Base-by-base conservation (phyloP, 2,888 invertebrate genomes). In the Macrophya annulata region DNA sequence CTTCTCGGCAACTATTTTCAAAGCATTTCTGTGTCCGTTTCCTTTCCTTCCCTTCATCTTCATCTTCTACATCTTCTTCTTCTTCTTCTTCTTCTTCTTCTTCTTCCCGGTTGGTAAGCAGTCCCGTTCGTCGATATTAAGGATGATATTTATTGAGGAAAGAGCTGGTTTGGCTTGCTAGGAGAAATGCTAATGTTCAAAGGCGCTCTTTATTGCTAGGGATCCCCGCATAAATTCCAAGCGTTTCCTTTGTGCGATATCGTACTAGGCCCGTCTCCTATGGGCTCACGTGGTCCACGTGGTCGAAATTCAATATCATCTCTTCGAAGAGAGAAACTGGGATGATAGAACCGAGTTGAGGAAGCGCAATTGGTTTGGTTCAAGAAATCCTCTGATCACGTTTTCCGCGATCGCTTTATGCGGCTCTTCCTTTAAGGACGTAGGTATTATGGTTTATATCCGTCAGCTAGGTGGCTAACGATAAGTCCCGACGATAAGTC, bases 121-220 rank as follows among this genome's bases (percentile, higher is more conserved):
- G n/a, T 5, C n/a, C 15, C 43, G 37, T 37, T 51, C 77, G 77
- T 81, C 77, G 77, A 77, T 77, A 77, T 62, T 81, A 59, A 43
- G 40, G 59, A 81, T 81, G 81, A 81, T 81, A 81, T 81, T 81
- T 81, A 81, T 81, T 62, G 81, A 62, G 81, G 37, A 81, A 81
- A 31, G 68, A 83, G 45, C 40, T 45, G 65, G 21, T 21, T 43
- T 17, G 62, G 45, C 65, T 45, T 21, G 31, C 77, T 55, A 37
- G 81, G 83, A 48, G 83, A 83, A 83, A 83, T 83, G 68, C 83
- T 83, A 83, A 83, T 83, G 83, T 83, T 83, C 83, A 71, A 65
- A 71, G 83, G 55, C 83, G 68, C 25, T 83, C 83, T 83, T 83
- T 83, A 71, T 83, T 83, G 83, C 83, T 31, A 55, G 72, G 62